Percentiles rank a stretch among this genome's conserved stretches.
Evolutionary conservation across 2,888 invertebrate species (phyloP).

Genomic region (Sarcophaga carnaria): DNA sequence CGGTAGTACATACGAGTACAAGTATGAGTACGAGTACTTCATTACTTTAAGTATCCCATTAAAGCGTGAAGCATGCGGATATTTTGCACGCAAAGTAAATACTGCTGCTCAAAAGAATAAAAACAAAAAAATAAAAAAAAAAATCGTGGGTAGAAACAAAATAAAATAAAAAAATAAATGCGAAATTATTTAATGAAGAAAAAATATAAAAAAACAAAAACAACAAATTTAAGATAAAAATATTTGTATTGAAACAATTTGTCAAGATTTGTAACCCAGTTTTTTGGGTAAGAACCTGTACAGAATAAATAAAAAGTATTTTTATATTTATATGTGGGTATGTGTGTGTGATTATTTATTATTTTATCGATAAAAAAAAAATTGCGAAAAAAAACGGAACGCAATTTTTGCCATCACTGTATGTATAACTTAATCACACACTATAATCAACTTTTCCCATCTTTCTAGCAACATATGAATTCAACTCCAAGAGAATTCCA

Average conservation of each 20-base stretch:
- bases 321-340: no score
- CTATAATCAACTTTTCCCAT: no score
- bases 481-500: no score
- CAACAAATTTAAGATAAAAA: no score
- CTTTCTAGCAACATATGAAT: no score
- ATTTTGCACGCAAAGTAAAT: constrained; percentile 46
- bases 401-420: no score
- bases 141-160: no score
- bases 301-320: background rate
- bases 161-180: background rate
- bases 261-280: background rate
- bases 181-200: constrained; percentile 25
- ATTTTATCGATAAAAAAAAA: no score
- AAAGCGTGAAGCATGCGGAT: constrained; percentile 31
- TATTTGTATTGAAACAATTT: background rate
- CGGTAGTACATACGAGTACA: background rate
- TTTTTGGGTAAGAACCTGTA: background rate
- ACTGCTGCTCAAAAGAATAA: background rate
- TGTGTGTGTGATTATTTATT: no score
- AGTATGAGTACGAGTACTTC: background rate
- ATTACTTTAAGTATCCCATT: constrained; percentile 37
- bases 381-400: no score
- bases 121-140: no score
- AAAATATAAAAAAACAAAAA: background rate
- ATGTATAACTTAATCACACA: no score